Evolutionary conservation across 2,888 invertebrate genomes (phyloP), one percentile per base, ranked within the genome.

Genomic region (Sarcophaga subvicina): DNA sequence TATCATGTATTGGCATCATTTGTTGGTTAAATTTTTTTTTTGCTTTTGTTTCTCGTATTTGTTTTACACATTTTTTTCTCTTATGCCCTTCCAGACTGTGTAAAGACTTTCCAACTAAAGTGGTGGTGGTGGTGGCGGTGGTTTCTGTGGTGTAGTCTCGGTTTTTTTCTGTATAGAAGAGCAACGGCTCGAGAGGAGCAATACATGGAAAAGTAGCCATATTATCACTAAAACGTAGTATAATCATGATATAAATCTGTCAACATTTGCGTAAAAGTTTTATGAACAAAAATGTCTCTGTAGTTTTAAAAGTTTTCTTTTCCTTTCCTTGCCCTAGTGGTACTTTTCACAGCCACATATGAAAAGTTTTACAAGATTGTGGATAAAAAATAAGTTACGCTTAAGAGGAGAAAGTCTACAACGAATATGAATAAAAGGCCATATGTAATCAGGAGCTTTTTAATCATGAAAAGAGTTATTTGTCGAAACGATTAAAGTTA

Each of bases 1-100:
- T 59, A 82, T 83, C 76, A 62, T 80, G 72, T 80, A 79, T 86
- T 76, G 73, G 83, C 83, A 80, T 86, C 86, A 83, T 86, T 86
- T 83, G 77, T 80, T 83, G 80, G 80, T 76, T 75, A 83, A 80
- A 37, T 69, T 37, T 83, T 86, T 80, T 80, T 72, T 80, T 69
- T 37, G 17, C 25, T 3, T n/a, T 12, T 11, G 8, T 45, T 47
- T 11, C 10, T 12, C 8, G n/a, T 37, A 37, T 37, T 37, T 37
- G 37, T 37, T 54, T 54, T 54, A 4, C 10, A 14, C 54, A 12
- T 14, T 54, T 54, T 54, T 54, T 54, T 54, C 12, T 54, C 10
- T 14, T 3, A 14, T 14, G 14, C 54, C 4, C 54, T 54, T 5
- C 5, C 14, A 14, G 54, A 14, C 54, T 54, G 8, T 54, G 14